phyloP scores from a whole-genome alignment of 1,140 invertebrate species.

The Chrysopa pallens region DNA sequence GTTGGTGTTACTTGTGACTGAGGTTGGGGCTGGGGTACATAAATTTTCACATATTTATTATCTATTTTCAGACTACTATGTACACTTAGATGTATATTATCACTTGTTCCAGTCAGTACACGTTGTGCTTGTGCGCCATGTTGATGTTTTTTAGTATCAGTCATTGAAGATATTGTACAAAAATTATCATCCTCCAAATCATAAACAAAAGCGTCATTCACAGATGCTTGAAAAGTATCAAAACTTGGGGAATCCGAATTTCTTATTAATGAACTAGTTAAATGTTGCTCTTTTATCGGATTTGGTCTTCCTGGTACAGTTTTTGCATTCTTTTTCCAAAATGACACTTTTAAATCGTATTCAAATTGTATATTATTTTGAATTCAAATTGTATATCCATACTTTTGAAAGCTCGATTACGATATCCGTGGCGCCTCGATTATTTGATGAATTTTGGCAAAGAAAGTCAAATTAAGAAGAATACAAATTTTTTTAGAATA shows the following conservation, averaged over 20 bases:
- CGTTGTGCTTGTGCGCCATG: not conserved
- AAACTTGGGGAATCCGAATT: slow-evolving; percentile 55
- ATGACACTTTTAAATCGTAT: slow-evolving; percentile 26
- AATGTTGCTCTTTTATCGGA: slow-evolving; percentile 43
- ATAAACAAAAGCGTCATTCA: slow-evolving; percentile 94
- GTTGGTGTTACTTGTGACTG: too few relatives aligned
- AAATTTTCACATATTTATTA: too few relatives aligned
- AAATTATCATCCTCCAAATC: slow-evolving; percentile 86
- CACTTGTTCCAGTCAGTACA: not conserved
- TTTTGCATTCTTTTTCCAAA: slow-evolving; percentile 74
- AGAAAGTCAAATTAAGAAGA: too few relatives aligned
- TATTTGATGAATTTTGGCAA: too few relatives aligned
- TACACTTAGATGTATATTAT: too few relatives aligned
- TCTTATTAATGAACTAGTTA: slow-evolving; percentile 25
- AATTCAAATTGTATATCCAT: too few relatives aligned
- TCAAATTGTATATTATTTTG: not conserved
- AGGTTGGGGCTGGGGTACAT: too few relatives aligned
- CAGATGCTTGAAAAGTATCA: slow-evolving; percentile 88
- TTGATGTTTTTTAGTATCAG: slow-evolving; percentile 25
- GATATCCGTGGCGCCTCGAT: too few relatives aligned
- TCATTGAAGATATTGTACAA: slow-evolving; percentile 38
- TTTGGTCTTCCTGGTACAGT: slow-evolving; percentile 69
- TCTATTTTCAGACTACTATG: too few relatives aligned
- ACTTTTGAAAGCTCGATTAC: too few relatives aligned
- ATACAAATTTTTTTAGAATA: too few relatives aligned